A percentile compares a stretch with the other conserved stretches of the same genome.
Evolutionary conservation across 2,888 invertebrate species (phyloP).

Genomic region (Oithona nana): DNA sequence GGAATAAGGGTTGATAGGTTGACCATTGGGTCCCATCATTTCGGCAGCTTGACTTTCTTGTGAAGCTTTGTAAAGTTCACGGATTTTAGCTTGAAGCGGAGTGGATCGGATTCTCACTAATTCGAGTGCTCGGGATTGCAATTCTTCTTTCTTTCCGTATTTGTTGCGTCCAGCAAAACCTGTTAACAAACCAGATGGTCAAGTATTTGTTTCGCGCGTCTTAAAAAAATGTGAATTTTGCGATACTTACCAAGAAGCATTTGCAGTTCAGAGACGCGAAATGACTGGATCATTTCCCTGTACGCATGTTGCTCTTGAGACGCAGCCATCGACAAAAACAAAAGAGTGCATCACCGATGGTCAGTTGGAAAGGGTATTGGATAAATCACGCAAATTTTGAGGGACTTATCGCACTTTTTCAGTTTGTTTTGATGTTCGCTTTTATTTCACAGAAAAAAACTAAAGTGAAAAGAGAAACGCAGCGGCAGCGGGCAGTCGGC

Average conservation of each 20-base stretch:
- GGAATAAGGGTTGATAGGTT: background rate
- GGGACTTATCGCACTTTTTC: too few relatives aligned
- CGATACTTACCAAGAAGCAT: slow-evolving; percentile 41
- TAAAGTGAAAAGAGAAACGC: too few relatives aligned
- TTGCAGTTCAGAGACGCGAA: slow-evolving; percentile 67
- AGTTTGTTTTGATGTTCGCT: too few relatives aligned
- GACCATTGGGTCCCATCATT: slow-evolving; percentile 10
- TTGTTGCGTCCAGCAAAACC: slow-evolving; percentile 58
- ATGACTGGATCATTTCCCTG: slow-evolving; percentile 37
- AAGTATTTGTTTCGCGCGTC: background rate
- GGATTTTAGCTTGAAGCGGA: slow-evolving; percentile 41
- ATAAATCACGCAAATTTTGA: too few relatives aligned
- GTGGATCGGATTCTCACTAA: slow-evolving; percentile 45
- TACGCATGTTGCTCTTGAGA: background rate
- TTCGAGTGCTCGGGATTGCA: slow-evolving; percentile 51
- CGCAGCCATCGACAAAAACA: background rate
- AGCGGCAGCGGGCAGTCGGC: too few relatives aligned
- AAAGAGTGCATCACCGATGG: too few relatives aligned
- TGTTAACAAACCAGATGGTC: background rate
- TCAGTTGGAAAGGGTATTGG: too few relatives aligned
- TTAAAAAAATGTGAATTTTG: too few relatives aligned
- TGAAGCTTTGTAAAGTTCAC: slow-evolving; percentile 41
- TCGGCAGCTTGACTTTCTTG: background rate
- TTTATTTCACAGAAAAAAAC: too few relatives aligned
- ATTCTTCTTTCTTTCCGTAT: slow-evolving; percentile 56